Evolutionary conservation across 2,888 invertebrate genomes (phyloP), one percentile per base, ranked within the genome.

Genomic region (Campoletis raptor): DNA sequence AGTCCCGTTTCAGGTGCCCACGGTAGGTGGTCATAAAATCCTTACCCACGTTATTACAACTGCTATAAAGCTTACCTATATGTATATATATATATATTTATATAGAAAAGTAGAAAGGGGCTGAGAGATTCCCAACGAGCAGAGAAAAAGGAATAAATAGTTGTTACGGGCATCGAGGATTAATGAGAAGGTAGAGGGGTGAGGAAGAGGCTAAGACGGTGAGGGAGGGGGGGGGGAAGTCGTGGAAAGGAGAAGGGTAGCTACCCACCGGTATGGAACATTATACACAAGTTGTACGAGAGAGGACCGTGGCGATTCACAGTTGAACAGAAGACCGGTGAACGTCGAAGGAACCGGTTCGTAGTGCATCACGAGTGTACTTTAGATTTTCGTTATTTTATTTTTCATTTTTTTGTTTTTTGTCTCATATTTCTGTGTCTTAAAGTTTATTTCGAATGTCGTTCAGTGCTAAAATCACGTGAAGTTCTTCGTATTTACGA

Each of bases 301-400:
- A n/a, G 89, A 88, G 89, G 89, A 87, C 30, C 88, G 88, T 86
- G 83, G 87, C 91, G 89, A 91, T 90, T 89, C 88, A 88, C 88
- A 88, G 89, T 85, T 89, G 90, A 81, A 90, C 93, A 93, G 92
- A 92, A 91, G 91, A 92, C 90, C 91, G 92, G 92, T 90, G 90
- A 87, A 91, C 91, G 90, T 90, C 90, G 91, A 85, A 81, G 90
- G 89, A 92, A 92, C 92, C 90, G 92, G 92, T 92, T 91, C 90
- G 83, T 48, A 69, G 81, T 83, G 89, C 54, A 57, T 78, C 24
- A 30, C 42, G 24, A 67, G 36, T 40, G 40, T 21, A 45, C 30
- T 57, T 40, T 30, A 64, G 40, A 72, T 57, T 66, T 70, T 80
- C 61, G 24, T 15, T 21, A 52, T 21, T 69, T 66, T 36, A 45